A percentile compares a stretch with the other conserved stretches of the same genome.
phyloP scores from a whole-genome alignment of 2,113 vertebrate genomes.

The Tyto alba region DNA sequence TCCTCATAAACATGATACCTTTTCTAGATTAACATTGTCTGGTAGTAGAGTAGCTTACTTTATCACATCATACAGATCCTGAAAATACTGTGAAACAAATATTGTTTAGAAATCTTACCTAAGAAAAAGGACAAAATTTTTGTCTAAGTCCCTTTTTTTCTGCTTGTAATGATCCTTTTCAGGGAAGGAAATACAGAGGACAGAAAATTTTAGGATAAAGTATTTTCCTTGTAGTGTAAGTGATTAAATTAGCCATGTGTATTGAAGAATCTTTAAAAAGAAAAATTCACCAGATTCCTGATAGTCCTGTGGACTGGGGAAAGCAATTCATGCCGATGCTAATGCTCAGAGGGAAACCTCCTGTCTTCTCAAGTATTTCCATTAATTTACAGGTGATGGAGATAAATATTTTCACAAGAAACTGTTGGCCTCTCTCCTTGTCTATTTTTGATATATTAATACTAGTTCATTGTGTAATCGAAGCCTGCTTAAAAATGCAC shows the following conservation, averaged over 20 bases:
- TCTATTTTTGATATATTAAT: not conserved
- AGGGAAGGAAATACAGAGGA: not conserved
- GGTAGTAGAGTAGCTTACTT: not conserved
- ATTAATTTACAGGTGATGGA: not conserved
- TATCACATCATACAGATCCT: not conserved
- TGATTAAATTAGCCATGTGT: not conserved
- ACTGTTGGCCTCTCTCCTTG: not conserved
- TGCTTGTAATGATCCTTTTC: not conserved
- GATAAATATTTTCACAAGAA: not conserved
- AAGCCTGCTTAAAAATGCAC: not conserved
- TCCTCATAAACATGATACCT: not conserved
- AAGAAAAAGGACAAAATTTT: not conserved
- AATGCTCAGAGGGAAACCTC: not conserved
- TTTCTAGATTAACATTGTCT: not conserved
- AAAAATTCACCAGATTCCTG: not conserved
- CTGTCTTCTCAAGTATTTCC: not conserved
- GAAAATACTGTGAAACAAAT: not conserved
- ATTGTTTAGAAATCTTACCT: not conserved
- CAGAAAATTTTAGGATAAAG: not conserved
- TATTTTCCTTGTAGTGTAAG: not conserved
- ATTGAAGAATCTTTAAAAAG: not conserved
- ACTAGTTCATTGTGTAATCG: not conserved
- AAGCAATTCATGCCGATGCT: not conserved
- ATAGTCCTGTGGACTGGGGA: not conserved
- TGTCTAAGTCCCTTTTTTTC: not conserved